phyloP scores from a whole-genome alignment of 2,888 invertebrate genomes.

The Bhutanitis thaidina region DNA sequence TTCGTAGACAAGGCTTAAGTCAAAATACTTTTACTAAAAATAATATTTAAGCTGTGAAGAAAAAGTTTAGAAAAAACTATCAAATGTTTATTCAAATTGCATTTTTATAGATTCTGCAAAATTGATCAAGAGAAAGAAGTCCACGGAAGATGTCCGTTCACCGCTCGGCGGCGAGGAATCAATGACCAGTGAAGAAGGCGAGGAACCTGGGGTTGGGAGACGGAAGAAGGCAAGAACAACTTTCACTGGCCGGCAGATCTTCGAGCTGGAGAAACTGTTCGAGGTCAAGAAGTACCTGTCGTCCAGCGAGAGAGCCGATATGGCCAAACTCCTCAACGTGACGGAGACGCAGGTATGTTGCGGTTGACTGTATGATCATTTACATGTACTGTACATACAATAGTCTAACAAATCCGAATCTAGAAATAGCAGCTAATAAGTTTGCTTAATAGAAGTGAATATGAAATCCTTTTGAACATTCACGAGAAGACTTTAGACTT shows the following conservation, averaged over 20 bases:
- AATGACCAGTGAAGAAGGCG: slow-evolving; percentile 70
- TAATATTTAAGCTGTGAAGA: no score
- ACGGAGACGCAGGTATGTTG: slow-evolving; percentile 95
- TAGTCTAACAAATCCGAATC: no score
- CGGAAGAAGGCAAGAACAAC: slow-evolving; percentile 96
- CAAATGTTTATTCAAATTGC: no score
- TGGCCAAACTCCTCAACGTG: slow-evolving; percentile 95
- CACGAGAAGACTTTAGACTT: no score
- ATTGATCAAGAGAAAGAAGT: slow-evolving; percentile 67
- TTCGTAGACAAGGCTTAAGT: no score
- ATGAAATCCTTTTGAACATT: no score
- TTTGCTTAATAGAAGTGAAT: no score
- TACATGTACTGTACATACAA: no score
- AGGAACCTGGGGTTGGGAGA: slow-evolving; percentile 78
- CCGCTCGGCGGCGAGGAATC: slow-evolving; percentile 68
- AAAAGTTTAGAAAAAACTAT: no score
- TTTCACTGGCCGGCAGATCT: slow-evolving; percentile 97
- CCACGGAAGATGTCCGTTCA: slow-evolving; percentile 65
- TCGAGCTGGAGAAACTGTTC: slow-evolving; percentile 97
- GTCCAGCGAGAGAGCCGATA: slow-evolving; percentile 95
- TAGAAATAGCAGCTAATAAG: no score
- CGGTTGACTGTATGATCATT: not conserved
- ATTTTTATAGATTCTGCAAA: slow-evolving; percentile 56
- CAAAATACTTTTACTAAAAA: no score
- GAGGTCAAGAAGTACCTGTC: slow-evolving; percentile 97